Conservation (phyloP, 2,113 vertebrate species). For the Agapornis roseicollis region DNA sequence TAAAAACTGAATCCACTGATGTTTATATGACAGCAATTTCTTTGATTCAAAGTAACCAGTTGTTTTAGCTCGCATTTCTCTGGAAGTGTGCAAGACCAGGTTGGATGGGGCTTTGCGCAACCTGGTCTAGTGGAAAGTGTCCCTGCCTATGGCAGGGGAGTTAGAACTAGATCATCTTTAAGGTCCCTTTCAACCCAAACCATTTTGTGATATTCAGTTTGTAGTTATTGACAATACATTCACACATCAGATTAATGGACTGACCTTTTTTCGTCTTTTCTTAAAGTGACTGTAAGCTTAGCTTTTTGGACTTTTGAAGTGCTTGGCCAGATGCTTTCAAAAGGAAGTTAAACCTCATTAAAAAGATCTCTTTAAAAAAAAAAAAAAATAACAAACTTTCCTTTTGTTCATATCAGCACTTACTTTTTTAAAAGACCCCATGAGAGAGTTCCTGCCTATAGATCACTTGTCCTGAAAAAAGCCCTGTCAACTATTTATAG, state of each 20-base stretch:
- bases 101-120: background rate
- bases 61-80: background rate
- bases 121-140: background rate
- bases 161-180: background rate
- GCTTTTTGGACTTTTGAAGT: constrained; percentile 54
- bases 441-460: constrained; percentile 55
- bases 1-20: background rate
- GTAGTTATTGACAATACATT: constrained; percentile 36
- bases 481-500: constrained; percentile 69
- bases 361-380: background rate
- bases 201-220: background rate
- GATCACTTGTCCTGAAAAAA: constrained; percentile 61
- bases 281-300: constrained; percentile 35
- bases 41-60: constrained; percentile 20
- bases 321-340: constrained; percentile 53
- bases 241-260: background rate
- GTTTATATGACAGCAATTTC: background rate
- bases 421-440: constrained; percentile 65
- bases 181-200: background rate
- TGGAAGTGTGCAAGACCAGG: background rate
- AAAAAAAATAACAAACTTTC: constrained; percentile 53
- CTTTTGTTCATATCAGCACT: constrained; percentile 66
- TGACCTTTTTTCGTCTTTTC: constrained; percentile 1
- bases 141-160: background rate
- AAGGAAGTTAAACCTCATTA: constrained; percentile 65